These are phyloP conservation scores for Micrasema longulum DNA, from an alignment of 1,140 invertebrate species.

Conservation along the genomic window DNA sequence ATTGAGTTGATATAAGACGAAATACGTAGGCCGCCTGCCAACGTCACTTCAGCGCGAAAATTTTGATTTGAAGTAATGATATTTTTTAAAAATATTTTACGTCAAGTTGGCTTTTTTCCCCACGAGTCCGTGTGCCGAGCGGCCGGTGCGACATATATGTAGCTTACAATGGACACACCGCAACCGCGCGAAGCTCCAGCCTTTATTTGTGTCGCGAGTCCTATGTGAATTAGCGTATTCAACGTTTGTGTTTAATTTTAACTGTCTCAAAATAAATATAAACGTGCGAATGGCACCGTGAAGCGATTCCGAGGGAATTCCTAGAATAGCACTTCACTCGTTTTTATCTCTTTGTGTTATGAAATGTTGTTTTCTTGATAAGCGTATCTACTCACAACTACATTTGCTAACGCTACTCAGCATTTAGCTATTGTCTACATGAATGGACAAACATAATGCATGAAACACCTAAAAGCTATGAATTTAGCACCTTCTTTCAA, in stretches of 20 bases:
- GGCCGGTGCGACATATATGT: too few relatives aligned
- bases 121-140: neutral
- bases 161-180: neutral
- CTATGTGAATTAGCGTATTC: constrained; percentile 11
- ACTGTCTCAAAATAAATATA: constrained; percentile 5
- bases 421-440: neutral
- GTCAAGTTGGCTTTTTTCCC: constrained; percentile 4
- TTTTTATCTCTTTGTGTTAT: constrained; percentile 10
- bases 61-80: constrained; percentile 6
- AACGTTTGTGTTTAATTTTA: constrained; percentile 20
- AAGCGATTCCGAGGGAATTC: constrained; percentile 9
- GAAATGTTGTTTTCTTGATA: neutral
- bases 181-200: neutral
- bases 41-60: constrained; percentile 11
- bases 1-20: neutral
- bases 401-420: neutral
- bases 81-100: neutral
- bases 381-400: neutral
- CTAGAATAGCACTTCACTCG: neutral
- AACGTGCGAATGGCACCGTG: constrained; percentile 9
- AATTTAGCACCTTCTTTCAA: too few relatives aligned
- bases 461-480: too few relatives aligned
- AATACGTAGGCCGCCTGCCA: constrained; percentile 8
- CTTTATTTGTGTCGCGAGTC: constrained; percentile 25
- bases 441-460: neutral